Conservation (phyloP, 1,140 invertebrate species). For the Eubasilissa regina region DNA sequence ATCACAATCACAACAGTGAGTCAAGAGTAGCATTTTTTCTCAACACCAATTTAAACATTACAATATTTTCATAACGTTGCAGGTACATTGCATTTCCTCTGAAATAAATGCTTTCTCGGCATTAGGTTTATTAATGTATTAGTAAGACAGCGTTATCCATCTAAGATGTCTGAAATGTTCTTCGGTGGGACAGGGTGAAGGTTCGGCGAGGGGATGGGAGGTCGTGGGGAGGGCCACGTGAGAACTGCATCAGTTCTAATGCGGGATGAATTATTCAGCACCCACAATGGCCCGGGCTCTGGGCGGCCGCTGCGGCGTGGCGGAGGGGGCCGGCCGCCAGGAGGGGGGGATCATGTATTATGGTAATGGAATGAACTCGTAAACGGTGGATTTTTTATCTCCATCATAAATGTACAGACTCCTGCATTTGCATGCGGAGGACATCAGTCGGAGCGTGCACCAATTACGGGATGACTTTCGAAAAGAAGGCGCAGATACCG, state of each 20-base stretch:
- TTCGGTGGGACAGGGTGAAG: conserved; percentile 20
- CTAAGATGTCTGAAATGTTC: conserved; percentile 26
- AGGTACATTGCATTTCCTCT: too few species aligned
- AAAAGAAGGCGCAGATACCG: neutral
- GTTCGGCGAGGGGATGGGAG: neutral
- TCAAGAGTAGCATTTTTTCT: too few species aligned
- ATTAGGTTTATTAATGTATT: conserved; percentile 24
- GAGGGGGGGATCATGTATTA: conserved; percentile 56
- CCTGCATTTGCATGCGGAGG: conserved; percentile 54
- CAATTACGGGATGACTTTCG: neutral
- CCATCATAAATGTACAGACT: conserved; percentile 48
- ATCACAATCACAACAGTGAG: too few species aligned
- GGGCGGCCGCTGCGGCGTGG: neutral
- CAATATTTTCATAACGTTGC: too few species aligned
- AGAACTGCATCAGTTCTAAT: conserved; percentile 53
- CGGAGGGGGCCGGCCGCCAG: too few species aligned
- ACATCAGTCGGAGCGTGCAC: conserved; percentile 22
- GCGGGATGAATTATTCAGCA: conserved; percentile 57
- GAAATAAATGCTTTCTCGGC: neutral
- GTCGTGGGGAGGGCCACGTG: conserved; percentile 25
- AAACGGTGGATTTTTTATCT: conserved; percentile 60
- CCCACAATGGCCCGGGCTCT: conserved; percentile 17
- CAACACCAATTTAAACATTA: too few species aligned
- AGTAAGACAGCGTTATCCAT: conserved; percentile 28
- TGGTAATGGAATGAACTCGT: conserved; percentile 61